These are phyloP conservation scores for Amblyopsis rosae DNA, from an alignment of 2,113 vertebrate genomes.

Conservation along the genomic window DNA sequence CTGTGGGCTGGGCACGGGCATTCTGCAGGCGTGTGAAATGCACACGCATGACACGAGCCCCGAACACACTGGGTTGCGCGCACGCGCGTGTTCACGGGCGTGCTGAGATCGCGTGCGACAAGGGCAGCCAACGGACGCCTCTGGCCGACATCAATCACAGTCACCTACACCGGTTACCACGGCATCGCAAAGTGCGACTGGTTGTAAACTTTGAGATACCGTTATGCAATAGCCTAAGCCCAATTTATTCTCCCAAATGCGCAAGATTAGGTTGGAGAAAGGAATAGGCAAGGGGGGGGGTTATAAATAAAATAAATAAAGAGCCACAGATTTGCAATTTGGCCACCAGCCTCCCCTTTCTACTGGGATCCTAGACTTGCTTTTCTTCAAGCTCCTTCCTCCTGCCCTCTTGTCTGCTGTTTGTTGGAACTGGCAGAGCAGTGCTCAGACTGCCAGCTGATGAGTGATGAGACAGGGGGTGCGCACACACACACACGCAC, in stretches of 20 bases:
- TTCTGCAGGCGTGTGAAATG: slow-evolving; percentile 5
- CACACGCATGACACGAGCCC: neutral
- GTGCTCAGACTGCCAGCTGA: slow-evolving; percentile 66
- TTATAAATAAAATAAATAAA: neutral
- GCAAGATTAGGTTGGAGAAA: too few relatives aligned
- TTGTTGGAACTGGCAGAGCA: slow-evolving; percentile 67
- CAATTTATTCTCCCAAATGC: too few relatives aligned
- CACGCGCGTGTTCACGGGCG: too few relatives aligned
- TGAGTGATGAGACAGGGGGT: slow-evolving; percentile 40
- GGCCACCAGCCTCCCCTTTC: neutral
- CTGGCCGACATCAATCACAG: too few relatives aligned
- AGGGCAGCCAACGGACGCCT: too few relatives aligned
- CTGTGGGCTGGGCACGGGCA: neutral
- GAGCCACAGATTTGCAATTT: slow-evolving; percentile 11
- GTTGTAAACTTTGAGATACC: too few relatives aligned
- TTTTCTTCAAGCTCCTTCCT: slow-evolving; percentile 11
- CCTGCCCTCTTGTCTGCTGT: slow-evolving; percentile 52
- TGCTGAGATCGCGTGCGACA: too few relatives aligned
- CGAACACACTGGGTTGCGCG: neutral
- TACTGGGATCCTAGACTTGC: slow-evolving; percentile 17
- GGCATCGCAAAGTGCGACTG: too few relatives aligned
- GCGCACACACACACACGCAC: too few relatives aligned
- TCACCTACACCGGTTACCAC: too few relatives aligned
- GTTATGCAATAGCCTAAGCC: too few relatives aligned
- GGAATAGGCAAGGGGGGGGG: too few relatives aligned